These are phyloP conservation scores for Ophion ellenae DNA, from an alignment of 2,888 invertebrate genomes.

Conservation along the genomic window DNA sequence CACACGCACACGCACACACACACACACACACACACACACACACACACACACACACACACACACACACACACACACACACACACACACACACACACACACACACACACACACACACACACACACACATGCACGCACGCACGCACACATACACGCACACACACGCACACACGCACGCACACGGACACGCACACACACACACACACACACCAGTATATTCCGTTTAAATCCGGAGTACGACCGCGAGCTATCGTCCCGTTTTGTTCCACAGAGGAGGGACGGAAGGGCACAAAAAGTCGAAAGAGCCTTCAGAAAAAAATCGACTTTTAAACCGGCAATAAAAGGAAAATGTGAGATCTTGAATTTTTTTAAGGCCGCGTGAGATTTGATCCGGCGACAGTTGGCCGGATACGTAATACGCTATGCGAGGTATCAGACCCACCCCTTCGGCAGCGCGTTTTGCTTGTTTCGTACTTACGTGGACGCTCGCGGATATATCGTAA, in stretches of 20 bases:
- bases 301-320: slow-evolving; percentile 75
- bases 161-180: no score
- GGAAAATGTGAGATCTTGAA: slow-evolving; percentile 79
- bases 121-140: no score
- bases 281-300: slow-evolving; percentile 26
- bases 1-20: no score
- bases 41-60: no score
- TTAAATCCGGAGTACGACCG: slow-evolving; percentile 32
- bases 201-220: no score
- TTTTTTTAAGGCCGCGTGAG: slow-evolving; percentile 76
- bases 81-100: no score
- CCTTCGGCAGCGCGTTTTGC: slow-evolving; percentile 70
- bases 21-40: no score
- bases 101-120: no score
- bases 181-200: no score
- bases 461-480: slow-evolving; percentile 42
- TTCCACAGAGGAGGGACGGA: slow-evolving; percentile 19
- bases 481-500: slow-evolving; percentile 78
- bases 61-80: no score
- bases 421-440: slow-evolving; percentile 37
- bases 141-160: no score
- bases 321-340: slow-evolving; percentile 83
- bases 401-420: slow-evolving; percentile 78
- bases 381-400: slow-evolving; percentile 79
- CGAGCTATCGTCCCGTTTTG: slow-evolving; percentile 40